Evolutionary conservation across 2,888 invertebrate genomes (phyloP), one percentile per base, ranked within the genome.

Genomic region (Odontocerum albicorne): DNA sequence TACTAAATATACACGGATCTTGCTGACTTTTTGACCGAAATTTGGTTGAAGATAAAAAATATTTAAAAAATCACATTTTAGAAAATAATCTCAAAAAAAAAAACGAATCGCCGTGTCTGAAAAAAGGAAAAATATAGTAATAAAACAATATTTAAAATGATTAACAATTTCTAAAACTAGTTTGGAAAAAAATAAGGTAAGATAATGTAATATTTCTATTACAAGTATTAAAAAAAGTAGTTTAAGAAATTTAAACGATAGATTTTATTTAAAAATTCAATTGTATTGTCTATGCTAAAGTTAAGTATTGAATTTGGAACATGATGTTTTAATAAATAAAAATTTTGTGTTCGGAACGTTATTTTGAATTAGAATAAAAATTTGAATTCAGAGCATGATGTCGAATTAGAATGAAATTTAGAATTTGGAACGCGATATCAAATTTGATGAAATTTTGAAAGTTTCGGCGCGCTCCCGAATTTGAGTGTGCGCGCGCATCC

Each of bases 401-500:
- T 21, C 42, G 16, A 31, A 43, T 45, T 12, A 32, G 20, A 38
- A 38, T 16, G 38, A 16, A n/a, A n/a, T n/a, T 27, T 31, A 21
- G 19, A 35, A 22, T 20, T 19, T 33, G n/a, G 20, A 12, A 45
- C 16, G 22, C 7, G 13, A 20, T n/a, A 19, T 31, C 20, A 2
- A 21, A 42, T n/a, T 42, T 10, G n/a, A 10, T 21, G 17, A 42
- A 20, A 42, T 16, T 42, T 10, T 21, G 1, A n/a, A 19, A 12
- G 4, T 8, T 19, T 19, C 13, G 35, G 6, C 46, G 46, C 46
- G 46, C 46, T 19, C 19, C 35, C 46, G 33, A 15, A 7, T 27
- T 27, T 27, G 4, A 32, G 19, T 35, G n/a, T n/a, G 46, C 46
- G 46, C 46, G 46, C 46, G 46, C 46, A 46, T 20, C 35, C 46